Evolutionary conservation across 1,140 invertebrate species (phyloP).

Genomic region (Aporrectodea caliginosa): DNA sequence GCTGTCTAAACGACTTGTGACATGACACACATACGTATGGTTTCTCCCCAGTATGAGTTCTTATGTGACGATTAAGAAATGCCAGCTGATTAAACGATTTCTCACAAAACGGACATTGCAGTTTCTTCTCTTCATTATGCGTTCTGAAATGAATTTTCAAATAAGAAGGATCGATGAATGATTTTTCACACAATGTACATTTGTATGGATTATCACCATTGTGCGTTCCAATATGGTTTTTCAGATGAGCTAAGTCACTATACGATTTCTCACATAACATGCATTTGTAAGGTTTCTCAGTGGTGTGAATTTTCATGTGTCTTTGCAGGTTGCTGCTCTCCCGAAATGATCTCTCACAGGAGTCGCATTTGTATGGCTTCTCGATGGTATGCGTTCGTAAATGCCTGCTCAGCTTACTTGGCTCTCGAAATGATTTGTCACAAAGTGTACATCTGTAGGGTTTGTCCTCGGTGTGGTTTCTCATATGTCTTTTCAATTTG

Average conservation of each 20-base stretch:
- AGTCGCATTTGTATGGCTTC: conserved; percentile 35
- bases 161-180: neutral
- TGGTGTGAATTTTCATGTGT: conserved; percentile 39
- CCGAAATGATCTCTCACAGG: conserved; percentile 37
- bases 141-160: conserved; percentile 5
- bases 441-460: neutral
- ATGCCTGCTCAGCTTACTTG: conserved; percentile 36
- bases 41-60: conserved; percentile 32
- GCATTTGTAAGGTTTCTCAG: conserved; percentile 34
- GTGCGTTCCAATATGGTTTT: conserved; percentile 1
- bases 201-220: neutral
- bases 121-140: neutral
- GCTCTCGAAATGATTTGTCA: conserved; percentile 5
- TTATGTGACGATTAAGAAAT: neutral
- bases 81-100: conserved; percentile 10
- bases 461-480: neutral
- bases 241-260: neutral
- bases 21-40: conserved; percentile 34
- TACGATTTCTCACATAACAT: neutral
- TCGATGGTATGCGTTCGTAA: conserved; percentile 36
- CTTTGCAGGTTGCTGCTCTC: conserved; percentile 34
- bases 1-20: neutral
- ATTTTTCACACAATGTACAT: conserved; percentile 1
- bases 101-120: neutral
- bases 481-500: conserved; percentile 5